These are phyloP conservation scores for Polyergus mexicanus DNA, from an alignment of 1,140 invertebrate species.

Conservation along the genomic window DNA sequence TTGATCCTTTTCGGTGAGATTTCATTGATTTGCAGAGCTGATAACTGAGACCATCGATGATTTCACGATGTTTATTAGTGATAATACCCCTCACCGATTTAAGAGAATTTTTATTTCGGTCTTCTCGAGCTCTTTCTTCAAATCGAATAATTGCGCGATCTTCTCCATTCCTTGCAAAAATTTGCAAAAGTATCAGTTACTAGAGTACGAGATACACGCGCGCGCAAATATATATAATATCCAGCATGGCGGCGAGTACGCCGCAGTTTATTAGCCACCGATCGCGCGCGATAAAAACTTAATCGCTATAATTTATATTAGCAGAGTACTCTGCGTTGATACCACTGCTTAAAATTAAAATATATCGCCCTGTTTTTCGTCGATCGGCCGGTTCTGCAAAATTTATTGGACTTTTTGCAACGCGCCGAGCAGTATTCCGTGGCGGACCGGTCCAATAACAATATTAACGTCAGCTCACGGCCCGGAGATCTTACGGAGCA, in stretches of 20 bases:
- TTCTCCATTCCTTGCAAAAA: neutral
- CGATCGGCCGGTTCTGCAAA: constrained; percentile 63
- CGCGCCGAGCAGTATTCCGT: neutral
- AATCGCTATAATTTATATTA: constrained; percentile 30
- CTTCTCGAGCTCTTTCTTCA: neutral
- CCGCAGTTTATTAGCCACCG: constrained; percentile 58
- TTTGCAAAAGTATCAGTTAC: neutral
- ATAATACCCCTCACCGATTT: no score
- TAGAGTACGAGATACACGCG: neutral
- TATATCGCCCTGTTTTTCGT: constrained; percentile 52
- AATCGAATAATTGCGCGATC: neutral
- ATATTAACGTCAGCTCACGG: constrained; percentile 27
- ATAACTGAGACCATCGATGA: no score
- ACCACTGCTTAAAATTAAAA: no score
- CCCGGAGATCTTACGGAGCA: constrained; percentile 23
- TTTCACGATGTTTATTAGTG: no score
- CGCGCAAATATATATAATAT: constrained; percentile 16
- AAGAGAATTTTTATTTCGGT: no score
- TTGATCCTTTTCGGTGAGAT: no score
- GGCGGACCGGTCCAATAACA: constrained; percentile 53
- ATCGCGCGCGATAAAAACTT: constrained; percentile 38
- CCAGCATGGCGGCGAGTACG: neutral
- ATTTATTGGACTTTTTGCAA: constrained; percentile 31
- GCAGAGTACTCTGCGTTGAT: no score
- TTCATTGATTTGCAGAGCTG: no score